Base-by-base conservation (phyloP, 2,888 invertebrate species). In the Ichneumoninae sp. region DNA sequence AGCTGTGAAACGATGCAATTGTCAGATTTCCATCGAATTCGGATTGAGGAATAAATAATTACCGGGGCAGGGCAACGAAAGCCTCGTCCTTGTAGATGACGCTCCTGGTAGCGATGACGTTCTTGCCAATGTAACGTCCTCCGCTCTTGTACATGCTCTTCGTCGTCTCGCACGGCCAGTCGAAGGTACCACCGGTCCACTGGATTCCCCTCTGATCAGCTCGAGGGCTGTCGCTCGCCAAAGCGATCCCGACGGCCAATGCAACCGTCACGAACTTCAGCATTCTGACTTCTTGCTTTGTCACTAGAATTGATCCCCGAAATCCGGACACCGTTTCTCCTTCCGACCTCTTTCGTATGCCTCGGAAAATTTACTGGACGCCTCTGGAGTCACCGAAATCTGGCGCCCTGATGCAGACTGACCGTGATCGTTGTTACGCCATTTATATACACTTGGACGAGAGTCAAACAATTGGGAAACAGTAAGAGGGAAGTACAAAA, bases 81-180 rank as follows among this genome's bases (percentile, higher is more conserved):
- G 95, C 95, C 44, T 95, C 94, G 85, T 96, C 95, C 66, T 94
- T 94, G 90, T 94, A 94, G 86, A 96, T 94, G 87, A 95, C 96
- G n/a, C 95, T 94, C 54, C 96, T 94, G 3, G 96, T 96, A 2
- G 95, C 95, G 82, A 96, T 95, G 52, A 96, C 93, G 90, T 96
- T 95, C 86, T 95, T 95, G 69, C 95, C 94, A 63, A 95, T 94
- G 93, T 95, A 96, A 54, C 95, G 94, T 1, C 95, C 95, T 1
- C 95, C 94, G 68, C 94, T 95, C 70, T 94, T 94, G 92, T 95
- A 96, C 89, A 96, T 94, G 88, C 94, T 95, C 90, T 94, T 95
- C 22, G 95, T 96, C 65, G 95, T 94, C 1, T 94, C 90, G 87
- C 95, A 95, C n/a, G 95, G 95, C 95, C 95, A 96, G 33, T 94